Conservation (phyloP, 1,140 invertebrate species). For the Steinernema khuongi region DNA sequence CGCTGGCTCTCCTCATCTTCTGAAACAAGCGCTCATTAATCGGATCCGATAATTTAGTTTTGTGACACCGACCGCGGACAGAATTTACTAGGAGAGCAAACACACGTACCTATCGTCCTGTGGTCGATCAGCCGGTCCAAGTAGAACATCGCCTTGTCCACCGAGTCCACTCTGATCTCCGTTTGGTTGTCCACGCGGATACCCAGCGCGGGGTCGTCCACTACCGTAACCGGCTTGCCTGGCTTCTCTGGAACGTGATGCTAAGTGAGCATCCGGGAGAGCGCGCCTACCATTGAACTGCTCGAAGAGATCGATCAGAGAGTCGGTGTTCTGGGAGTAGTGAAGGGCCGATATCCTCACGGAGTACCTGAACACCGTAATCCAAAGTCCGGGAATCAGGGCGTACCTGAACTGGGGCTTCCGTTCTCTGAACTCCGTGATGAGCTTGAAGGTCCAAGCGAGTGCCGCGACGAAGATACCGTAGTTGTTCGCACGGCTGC, state of each 20-base stretch:
- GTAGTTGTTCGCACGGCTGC: constrained; percentile 1
- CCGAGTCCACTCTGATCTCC: constrained; percentile 38
- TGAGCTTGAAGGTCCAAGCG: constrained; percentile 4
- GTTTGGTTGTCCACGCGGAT: constrained; percentile 33
- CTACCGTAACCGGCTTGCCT: constrained; percentile 27
- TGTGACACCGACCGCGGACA: background rate
- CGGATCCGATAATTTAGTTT: background rate
- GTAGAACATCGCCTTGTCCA: constrained; percentile 40
- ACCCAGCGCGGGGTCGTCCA: constrained; percentile 33
- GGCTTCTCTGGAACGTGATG: constrained; percentile 31
- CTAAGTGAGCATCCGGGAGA: background rate
- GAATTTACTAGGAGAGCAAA: too few species aligned
- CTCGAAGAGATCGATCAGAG: constrained; percentile 32
- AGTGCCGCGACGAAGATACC: background rate
- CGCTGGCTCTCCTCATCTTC: constrained; percentile 39
- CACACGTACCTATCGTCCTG: constrained; percentile 36
- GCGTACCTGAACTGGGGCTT: background rate
- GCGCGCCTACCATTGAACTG: constrained; percentile 28
- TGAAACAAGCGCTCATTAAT: constrained; percentile 20
- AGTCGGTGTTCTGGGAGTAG: constrained; percentile 36
- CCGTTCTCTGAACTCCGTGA: background rate
- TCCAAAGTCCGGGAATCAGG: background rate
- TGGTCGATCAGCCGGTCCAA: constrained; percentile 40
- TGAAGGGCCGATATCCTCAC: constrained; percentile 37
- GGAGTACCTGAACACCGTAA: background rate